A percentile compares a stretch with the other conserved stretches of the same genome.
Conservation (phyloP, 1,140 invertebrate species). For the Micrasema longulum region DNA sequence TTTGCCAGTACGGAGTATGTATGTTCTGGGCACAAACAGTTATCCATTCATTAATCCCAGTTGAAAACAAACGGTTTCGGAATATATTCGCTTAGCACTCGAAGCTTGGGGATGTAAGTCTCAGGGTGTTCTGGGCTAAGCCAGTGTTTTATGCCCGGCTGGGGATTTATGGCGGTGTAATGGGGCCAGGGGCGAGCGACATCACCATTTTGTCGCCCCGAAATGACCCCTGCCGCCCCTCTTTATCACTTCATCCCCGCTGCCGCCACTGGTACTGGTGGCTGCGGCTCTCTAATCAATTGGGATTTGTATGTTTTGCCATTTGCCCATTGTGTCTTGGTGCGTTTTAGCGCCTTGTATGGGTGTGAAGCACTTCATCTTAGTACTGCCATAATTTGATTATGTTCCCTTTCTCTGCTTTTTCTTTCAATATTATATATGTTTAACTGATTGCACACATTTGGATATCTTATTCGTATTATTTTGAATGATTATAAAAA, state of each 20-base stretch:
- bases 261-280: constrained; percentile 17
- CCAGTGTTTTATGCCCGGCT: constrained; percentile 19
- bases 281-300: constrained; percentile 41
- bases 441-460: too few species aligned
- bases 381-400: too few species aligned
- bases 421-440: too few species aligned
- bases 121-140: constrained; percentile 5
- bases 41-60: constrained; percentile 44
- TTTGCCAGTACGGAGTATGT: neutral
- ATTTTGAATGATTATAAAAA: too few species aligned
- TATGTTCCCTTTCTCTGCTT: too few species aligned
- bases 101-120: neutral
- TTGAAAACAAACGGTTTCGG: constrained; percentile 43
- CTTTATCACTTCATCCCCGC: constrained; percentile 50
- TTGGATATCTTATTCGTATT: too few species aligned
- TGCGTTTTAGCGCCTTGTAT: constrained; percentile 10
- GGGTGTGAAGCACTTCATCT: too few species aligned
- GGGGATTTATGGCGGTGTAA: constrained; percentile 52
- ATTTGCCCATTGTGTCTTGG: constrained; percentile 20
- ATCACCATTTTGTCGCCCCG: constrained; percentile 41
- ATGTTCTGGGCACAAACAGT: constrained; percentile 29
- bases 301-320: constrained; percentile 41
- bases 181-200: constrained; percentile 50
- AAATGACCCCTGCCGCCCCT: constrained; percentile 35
- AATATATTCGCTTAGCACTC: constrained; percentile 27